These are phyloP conservation scores for Ormyrus rosae DNA, from an alignment of 2,888 invertebrate genomes.

Conservation along the genomic window DNA sequence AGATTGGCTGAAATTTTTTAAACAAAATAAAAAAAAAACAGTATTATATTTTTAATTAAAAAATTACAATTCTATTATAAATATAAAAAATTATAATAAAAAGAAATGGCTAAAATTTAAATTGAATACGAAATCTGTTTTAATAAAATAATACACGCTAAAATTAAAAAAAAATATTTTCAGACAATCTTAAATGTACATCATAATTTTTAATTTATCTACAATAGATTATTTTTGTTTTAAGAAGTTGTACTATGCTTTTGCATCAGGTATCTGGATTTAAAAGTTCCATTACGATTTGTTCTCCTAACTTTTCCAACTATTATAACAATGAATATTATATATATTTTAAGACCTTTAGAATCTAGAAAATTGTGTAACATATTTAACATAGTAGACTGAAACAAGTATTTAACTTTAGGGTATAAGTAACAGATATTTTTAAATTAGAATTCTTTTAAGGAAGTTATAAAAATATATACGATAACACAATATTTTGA, in stretches of 20 bases:
- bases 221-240: conserved; percentile 28
- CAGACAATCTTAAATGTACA: conserved; percentile 7
- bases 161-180: too few relatives aligned
- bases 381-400: neutral
- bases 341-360: neutral
- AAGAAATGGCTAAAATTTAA: too few relatives aligned
- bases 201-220: conserved; percentile 13
- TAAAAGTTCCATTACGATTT: conserved; percentile 39
- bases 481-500: neutral
- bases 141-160: too few relatives aligned
- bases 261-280: conserved; percentile 63
- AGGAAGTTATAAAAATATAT: neutral
- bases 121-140: too few relatives aligned
- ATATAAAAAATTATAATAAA: too few relatives aligned
- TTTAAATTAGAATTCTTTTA: neutral
- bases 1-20: too few relatives aligned
- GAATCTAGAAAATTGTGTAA: neutral
- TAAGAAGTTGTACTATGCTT: conserved; percentile 59
- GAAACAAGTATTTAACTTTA: neutral
- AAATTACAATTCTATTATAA: too few relatives aligned
- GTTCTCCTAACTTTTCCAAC: neutral
- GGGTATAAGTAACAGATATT: neutral
- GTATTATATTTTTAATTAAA: too few relatives aligned
- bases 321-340: neutral
- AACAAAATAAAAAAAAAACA: too few relatives aligned